Evolutionary conservation across 2,888 invertebrate species (phyloP), one percentile per base, ranked within the genome.

Genomic region (Xanthostigma xanthostigma): DNA sequence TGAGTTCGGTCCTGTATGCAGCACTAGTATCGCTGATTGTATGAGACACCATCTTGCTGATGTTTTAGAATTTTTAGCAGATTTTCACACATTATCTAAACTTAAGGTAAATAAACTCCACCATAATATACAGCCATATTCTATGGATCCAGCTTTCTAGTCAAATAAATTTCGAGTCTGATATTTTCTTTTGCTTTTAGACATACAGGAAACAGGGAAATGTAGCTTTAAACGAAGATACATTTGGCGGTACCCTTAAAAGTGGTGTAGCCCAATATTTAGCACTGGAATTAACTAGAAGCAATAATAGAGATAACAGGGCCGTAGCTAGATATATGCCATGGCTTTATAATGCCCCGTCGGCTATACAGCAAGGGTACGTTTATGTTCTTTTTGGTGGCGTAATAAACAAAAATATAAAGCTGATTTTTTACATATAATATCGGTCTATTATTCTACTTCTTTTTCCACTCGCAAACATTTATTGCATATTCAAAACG

Each of bases 11-110:
- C 71, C 78, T 1, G 72, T 78, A 55, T 75, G 79, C 53, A 83
- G 78, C 50, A 91, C 92, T 2, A 92, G 89, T 56, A 89, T 94
- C 0, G 85, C 91, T 2, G 98, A 99, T 68, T 93, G 94, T 60
- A 84, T 97, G 80, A 75, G 90, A 33, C 85, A 88, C 50, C 90
- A 95, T 65, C 75, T 97, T 48, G 80, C 81, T 17, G 98, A 99
- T 66, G 85, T 93, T 55, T 73, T 97, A 40, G 97, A 97, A 54
- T 90, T 98, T 65, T 74, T 99, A 53, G 85, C 91, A 9, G 98
- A 98, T 67, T 89, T 96, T 54, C 94, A 98, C 62, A 90, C 96
- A 1, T 75, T 98, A 48, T 90, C 89, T 58, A 96, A 95, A 75
- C 84, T 98, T 55, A 97, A 96, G 82, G 93, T 92, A 64, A 55